phyloP scores from a whole-genome alignment of 30 jellyfish, hydroid and myxozoan genomes.

The Mastigias papua region DNA sequence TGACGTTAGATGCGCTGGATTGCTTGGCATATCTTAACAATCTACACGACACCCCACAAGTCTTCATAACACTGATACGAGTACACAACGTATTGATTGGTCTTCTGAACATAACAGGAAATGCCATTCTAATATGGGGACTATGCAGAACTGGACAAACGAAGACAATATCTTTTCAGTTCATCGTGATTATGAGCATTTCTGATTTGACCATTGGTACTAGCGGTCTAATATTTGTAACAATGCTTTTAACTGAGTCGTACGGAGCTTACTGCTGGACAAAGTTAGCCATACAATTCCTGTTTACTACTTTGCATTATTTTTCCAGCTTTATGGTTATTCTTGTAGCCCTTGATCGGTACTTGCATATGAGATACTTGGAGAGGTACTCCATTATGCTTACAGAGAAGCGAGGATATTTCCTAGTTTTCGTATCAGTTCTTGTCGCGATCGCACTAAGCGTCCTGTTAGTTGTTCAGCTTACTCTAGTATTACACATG shows the following conservation, averaged over 20 bases:
- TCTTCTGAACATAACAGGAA: background rate
- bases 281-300: background rate
- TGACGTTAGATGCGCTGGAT: too few relatives aligned
- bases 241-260: background rate
- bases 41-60: background rate
- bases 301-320: background rate
- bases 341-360: background rate
- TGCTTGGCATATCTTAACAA: background rate
- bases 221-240: background rate
- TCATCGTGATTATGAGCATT: background rate
- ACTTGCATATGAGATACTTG: background rate
- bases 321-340: background rate
- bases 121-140: background rate
- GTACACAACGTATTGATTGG: background rate
- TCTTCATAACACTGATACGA: background rate
- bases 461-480: background rate
- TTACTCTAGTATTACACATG: background rate
- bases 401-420: slow-evolving; percentile 2
- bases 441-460: background rate
- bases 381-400: background rate
- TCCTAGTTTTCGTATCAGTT: background rate
- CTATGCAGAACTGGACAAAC: background rate
- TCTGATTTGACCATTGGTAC: background rate
- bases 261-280: background rate
- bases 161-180: background rate